These are phyloP conservation scores for Philereme vetulata DNA, from an alignment of 2,888 invertebrate genomes.

Conservation along the genomic window DNA sequence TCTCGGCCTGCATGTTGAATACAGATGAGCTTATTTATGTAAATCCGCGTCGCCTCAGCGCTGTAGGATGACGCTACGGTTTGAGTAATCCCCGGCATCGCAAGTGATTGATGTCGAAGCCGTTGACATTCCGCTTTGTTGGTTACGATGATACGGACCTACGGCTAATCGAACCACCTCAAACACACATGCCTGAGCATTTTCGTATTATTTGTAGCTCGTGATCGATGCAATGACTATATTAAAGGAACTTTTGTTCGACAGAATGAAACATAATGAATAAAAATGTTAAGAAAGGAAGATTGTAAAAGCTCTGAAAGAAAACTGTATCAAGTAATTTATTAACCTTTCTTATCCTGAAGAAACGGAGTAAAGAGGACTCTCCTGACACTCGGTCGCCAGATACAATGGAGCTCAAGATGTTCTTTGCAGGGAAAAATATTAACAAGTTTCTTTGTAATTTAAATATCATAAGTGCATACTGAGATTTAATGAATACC, in stretches of 20 bases:
- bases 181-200: constrained; percentile 7
- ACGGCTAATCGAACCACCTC: constrained; percentile 41
- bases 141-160: constrained; percentile 47
- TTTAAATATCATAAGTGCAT: too few species aligned
- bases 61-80: constrained; percentile 65
- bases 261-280: constrained; percentile 10
- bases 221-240: background rate
- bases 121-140: constrained; percentile 64
- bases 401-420: constrained; percentile 43
- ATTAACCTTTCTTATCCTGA: constrained; percentile 39
- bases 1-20: constrained; percentile 73
- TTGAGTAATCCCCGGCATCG: constrained; percentile 70
- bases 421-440: constrained; percentile 45
- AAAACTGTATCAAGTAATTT: constrained; percentile 42
- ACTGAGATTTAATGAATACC: too few species aligned
- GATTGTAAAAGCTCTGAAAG: constrained; percentile 19
- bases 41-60: constrained; percentile 68
- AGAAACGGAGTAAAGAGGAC: constrained; percentile 40
- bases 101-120: constrained; percentile 75
- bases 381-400: constrained; percentile 38
- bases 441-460: constrained; percentile 38
- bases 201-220: constrained; percentile 2
- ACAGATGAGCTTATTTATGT: constrained; percentile 81
- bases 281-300: background rate
- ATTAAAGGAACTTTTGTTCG: background rate